Conservation (phyloP, 2,113 vertebrate species). For the Gambusia affinis region DNA sequence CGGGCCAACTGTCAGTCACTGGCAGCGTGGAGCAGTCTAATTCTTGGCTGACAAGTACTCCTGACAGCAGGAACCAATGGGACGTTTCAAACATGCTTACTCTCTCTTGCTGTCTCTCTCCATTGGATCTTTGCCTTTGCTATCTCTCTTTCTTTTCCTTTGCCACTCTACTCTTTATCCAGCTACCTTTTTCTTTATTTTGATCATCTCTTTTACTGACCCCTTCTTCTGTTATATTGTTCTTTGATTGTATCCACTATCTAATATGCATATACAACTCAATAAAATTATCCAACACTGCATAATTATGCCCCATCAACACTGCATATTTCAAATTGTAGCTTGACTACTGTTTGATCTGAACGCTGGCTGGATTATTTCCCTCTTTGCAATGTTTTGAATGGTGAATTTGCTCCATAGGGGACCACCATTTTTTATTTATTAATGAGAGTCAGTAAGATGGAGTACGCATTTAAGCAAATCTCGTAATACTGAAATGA, state of each 20-base stretch:
- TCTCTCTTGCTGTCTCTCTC: constrained; percentile 49
- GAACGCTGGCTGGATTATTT: constrained; percentile 54
- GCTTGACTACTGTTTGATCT: constrained; percentile 38
- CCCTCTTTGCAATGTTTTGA: constrained; percentile 32
- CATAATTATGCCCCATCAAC: constrained; percentile 8
- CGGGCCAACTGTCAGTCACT: constrained; percentile 68
- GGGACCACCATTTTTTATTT: constrained; percentile 60
- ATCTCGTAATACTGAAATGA: constrained; percentile 55
- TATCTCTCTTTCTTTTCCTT: constrained; percentile 29
- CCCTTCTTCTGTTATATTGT: background rate
- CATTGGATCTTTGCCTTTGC: constrained; percentile 34
- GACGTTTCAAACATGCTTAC: constrained; percentile 65
- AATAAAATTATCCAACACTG: constrained; percentile 45
- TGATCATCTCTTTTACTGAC: constrained; percentile 14
- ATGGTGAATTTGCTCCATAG: constrained; percentile 57
- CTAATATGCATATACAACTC: constrained; percentile 24
- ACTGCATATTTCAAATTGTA: constrained; percentile 19
- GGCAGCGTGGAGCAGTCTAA: constrained; percentile 70
- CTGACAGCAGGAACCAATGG: constrained; percentile 72
- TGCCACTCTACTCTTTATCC: constrained; percentile 21
- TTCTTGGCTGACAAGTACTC: constrained; percentile 74
- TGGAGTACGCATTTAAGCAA: constrained; percentile 71
- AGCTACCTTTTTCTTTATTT: background rate
- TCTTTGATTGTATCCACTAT: constrained; percentile 2
- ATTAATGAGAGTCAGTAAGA: constrained; percentile 65